Conservation (phyloP, 2,888 invertebrate genomes). For the Hypercompe scribonia region DNA sequence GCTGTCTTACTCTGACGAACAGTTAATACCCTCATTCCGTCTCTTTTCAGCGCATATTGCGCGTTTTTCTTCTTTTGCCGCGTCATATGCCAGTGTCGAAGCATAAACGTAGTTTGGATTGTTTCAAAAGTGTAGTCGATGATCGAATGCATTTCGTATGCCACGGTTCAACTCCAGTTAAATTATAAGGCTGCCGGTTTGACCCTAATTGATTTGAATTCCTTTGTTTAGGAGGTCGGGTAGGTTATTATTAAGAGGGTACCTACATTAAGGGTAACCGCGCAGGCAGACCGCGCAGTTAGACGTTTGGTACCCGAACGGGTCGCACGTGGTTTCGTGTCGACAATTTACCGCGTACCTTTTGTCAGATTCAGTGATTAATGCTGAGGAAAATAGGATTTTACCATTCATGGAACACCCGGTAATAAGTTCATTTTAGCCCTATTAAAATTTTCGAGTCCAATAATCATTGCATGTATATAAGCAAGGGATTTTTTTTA, state of each 20-base stretch:
- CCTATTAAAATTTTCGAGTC: slow-evolving; percentile 26
- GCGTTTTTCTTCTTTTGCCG: slow-evolving; percentile 86
- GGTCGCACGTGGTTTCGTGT: slow-evolving; percentile 74
- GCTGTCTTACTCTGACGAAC: slow-evolving; percentile 74
- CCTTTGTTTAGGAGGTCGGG: slow-evolving; percentile 81
- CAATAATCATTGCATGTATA: slow-evolving; percentile 25
- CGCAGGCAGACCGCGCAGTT: slow-evolving; percentile 82
- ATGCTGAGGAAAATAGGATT: slow-evolving; percentile 64
- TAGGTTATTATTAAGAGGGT: slow-evolving; percentile 77
- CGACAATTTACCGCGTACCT: slow-evolving; percentile 69
- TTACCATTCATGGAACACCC: slow-evolving; percentile 58
- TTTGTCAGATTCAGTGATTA: slow-evolving; percentile 73
- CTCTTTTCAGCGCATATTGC: slow-evolving; percentile 81
- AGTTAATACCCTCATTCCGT: slow-evolving; percentile 74
- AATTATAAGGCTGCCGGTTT: slow-evolving; percentile 58
- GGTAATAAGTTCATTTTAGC: slow-evolving; percentile 45
- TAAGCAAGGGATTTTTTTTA: slow-evolving; percentile 23
- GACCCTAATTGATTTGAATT: slow-evolving; percentile 78
- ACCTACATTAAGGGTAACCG: slow-evolving; percentile 71
- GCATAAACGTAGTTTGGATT: slow-evolving; percentile 72
- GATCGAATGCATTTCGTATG: slow-evolving; percentile 60
- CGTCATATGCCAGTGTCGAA: slow-evolving; percentile 82
- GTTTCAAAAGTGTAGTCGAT: slow-evolving; percentile 69
- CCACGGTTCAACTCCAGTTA: slow-evolving; percentile 47
- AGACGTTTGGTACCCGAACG: slow-evolving; percentile 66